These are phyloP conservation scores for Colostygia pectinataria DNA, from an alignment of 2,888 invertebrate species.

Conservation along the genomic window DNA sequence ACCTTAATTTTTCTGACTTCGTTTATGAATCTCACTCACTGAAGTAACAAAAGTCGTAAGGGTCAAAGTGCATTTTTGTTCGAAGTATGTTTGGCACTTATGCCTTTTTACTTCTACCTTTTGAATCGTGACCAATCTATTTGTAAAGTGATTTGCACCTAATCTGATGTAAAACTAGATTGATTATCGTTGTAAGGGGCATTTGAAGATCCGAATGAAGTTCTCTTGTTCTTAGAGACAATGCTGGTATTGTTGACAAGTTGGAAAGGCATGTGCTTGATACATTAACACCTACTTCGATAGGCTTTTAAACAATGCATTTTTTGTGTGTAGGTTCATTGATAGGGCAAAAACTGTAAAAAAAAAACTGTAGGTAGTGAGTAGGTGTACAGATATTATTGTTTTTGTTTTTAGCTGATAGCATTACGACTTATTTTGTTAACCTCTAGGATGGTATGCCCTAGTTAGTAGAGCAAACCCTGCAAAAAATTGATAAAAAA, in stretches of 20 bases:
- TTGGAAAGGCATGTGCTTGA: constrained; percentile 40
- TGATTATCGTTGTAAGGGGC: constrained; percentile 68
- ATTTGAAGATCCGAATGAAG: constrained; percentile 54
- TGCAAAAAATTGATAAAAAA: no score
- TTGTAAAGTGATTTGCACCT: constrained; percentile 81
- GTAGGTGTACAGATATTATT: no score
- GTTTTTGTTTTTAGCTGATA: no score
- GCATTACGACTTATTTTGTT: no score
- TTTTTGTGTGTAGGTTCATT: constrained; percentile 20
- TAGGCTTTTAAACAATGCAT: constrained; percentile 32
- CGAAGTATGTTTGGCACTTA: constrained; percentile 24
- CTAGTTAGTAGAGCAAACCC: no score
- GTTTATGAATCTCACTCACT: no score
- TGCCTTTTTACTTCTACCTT: constrained; percentile 33
- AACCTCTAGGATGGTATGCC: no score
- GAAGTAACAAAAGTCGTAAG: background rate
- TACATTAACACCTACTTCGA: constrained; percentile 46
- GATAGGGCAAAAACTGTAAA: background rate
- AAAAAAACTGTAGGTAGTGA: no score
- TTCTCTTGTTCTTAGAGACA: constrained; percentile 66
- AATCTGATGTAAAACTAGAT: constrained; percentile 80
- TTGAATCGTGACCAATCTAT: constrained; percentile 74
- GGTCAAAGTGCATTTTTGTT: constrained; percentile 30
- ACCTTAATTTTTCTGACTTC: no score
- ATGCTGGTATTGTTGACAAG: constrained; percentile 42